Evolutionary conservation across 2,888 invertebrate species (phyloP).

Genomic region (Erebia ligea): DNA sequence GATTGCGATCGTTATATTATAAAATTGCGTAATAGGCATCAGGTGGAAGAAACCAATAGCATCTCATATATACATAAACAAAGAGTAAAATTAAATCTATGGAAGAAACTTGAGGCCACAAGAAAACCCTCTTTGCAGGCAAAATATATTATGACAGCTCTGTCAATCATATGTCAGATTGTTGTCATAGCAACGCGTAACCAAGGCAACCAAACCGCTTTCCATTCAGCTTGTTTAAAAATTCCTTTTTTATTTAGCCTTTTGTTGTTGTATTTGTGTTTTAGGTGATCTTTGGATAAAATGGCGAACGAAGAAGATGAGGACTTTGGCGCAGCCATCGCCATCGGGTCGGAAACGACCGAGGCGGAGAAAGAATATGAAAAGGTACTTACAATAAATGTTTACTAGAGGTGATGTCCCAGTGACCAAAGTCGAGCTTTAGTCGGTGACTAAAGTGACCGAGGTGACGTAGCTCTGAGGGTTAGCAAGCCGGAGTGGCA

Average conservation of each 20-base stretch:
- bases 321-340: slow-evolving; percentile 58
- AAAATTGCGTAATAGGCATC: too few species aligned
- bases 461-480: too few species aligned
- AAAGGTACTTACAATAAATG: slow-evolving; percentile 51
- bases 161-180: not conserved
- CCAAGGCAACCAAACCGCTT: slow-evolving; percentile 45
- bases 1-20: too few species aligned
- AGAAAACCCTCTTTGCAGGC: not conserved
- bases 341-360: slow-evolving; percentile 69
- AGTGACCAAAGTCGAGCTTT: too few species aligned
- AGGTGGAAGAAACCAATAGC: too few species aligned
- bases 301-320: slow-evolving; percentile 60
- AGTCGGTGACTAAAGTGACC: too few species aligned
- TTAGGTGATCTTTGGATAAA: slow-evolving; percentile 33
- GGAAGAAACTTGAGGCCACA: too few species aligned
- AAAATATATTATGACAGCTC: not conserved
- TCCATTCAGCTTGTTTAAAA: slow-evolving; percentile 31
- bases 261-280: slow-evolving; percentile 33
- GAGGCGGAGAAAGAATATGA: slow-evolving; percentile 74
- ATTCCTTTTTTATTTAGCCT: slow-evolving; percentile 46
- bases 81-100: not conserved
- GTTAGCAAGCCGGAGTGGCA: too few species aligned
- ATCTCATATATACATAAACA: too few species aligned
- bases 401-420: too few species aligned
- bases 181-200: slow-evolving; percentile 11